Conservation (phyloP, 2,797 vertebrate genomes). For the Sebastes goodei region DNA sequence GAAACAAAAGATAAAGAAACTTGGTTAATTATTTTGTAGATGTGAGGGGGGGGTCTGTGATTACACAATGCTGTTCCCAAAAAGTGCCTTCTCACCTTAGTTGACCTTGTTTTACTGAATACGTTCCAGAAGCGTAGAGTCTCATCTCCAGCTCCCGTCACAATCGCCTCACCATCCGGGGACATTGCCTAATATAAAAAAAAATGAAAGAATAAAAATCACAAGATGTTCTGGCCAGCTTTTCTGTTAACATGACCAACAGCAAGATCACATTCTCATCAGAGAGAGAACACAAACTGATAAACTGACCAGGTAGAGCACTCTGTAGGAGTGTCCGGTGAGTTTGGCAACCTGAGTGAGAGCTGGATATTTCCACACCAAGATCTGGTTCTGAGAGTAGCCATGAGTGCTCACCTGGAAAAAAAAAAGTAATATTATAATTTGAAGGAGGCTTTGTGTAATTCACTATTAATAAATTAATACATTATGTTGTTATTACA, state of each 20-base stretch:
- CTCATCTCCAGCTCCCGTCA: conserved; percentile 94
- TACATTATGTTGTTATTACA: not conserved
- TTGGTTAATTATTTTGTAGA: conserved; percentile 80
- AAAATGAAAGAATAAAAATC: not conserved
- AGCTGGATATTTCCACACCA: conserved; percentile 96
- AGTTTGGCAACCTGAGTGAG: conserved; percentile 96
- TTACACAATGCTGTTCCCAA: conserved; percentile 72
- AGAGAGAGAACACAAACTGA: not conserved
- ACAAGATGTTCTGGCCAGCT: not conserved
- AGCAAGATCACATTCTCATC: not conserved
- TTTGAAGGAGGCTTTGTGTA: not conserved
- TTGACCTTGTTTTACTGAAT: conserved; percentile 95
- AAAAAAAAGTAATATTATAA: not conserved
- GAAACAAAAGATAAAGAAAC: conserved; percentile 32
- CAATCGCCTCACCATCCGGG: conserved; percentile 94
- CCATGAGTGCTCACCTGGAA: conserved; percentile 93
- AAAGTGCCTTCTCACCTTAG: conserved; percentile 82
- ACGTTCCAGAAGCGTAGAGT: conserved; percentile 96
- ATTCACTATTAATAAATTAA: not conserved
- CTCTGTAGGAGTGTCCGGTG: conserved; percentile 92
- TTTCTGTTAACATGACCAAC: not conserved
- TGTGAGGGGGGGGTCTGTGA: conserved; percentile 82
- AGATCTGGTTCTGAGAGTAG: conserved; percentile 96
- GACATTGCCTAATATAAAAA: conserved; percentile 89
- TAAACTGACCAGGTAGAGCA: conserved; percentile 90